These are phyloP conservation scores for Meganola albula DNA, from an alignment of 2,888 invertebrate genomes.

Conservation along the genomic window DNA sequence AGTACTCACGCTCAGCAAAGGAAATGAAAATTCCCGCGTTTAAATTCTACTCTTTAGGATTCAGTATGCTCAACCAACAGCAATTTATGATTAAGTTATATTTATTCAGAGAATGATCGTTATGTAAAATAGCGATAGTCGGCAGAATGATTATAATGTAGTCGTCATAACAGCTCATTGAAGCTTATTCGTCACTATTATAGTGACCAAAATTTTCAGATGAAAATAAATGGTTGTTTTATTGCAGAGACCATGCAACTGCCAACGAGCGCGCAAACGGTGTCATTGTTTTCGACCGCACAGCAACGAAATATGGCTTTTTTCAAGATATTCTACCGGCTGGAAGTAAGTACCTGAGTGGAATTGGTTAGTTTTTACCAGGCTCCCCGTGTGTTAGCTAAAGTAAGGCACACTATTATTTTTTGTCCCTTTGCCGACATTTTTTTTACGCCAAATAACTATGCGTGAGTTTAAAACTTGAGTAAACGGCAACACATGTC, in stretches of 20 bases:
- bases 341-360: conserved; percentile 83
- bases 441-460: conserved; percentile 35
- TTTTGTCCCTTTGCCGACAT: conserved; percentile 34
- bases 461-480: conserved; percentile 34
- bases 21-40: conserved; percentile 62
- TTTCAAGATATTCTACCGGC: conserved; percentile 97
- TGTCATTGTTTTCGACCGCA: conserved; percentile 95
- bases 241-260: conserved; percentile 94
- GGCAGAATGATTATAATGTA: conserved; percentile 1
- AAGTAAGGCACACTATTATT: conserved; percentile 37
- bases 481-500: conserved; percentile 60
- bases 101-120: too few species aligned
- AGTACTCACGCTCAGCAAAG: conserved; percentile 45
- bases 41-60: conserved; percentile 47
- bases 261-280: conserved; percentile 91
- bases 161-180: conserved; percentile 7
- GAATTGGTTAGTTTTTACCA: conserved; percentile 12
- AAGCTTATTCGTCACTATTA: too few species aligned
- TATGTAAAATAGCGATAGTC: background rate
- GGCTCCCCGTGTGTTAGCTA: conserved; percentile 23
- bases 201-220: too few species aligned
- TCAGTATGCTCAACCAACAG: too few species aligned
- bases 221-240: conserved; percentile 22
- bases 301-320: conserved; percentile 97
- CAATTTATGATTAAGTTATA: too few species aligned